Base-by-base conservation (phyloP, 23 tunicate genomes). In the Pegea sp. region DNA sequence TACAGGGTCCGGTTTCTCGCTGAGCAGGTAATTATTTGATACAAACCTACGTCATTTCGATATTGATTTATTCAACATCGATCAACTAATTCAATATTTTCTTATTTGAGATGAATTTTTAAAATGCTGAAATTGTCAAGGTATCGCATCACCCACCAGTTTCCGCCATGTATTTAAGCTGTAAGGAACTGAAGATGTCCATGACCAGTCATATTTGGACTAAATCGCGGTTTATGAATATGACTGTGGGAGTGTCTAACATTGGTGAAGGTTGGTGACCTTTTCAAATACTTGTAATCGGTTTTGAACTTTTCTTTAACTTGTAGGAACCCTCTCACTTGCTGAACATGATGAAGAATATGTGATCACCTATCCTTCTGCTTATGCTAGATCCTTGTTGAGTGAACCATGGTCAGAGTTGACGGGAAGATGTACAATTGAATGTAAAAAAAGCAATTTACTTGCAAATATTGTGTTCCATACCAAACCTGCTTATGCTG, bases 101-200 rank as follows among this genome's bases (percentile, higher is more conserved):
- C n/a, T n/a, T n/a, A n/a, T n/a, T n/a, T n/a, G n/a, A n/a, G n/a
- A n/a, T n/a, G n/a, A n/a, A n/a, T n/a, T n/a, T n/a, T n/a, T n/a
- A n/a, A n/a, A n/a, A n/a, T n/a, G n/a, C n/a, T n/a, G n/a, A n/a
- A n/a, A n/a, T 22, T 6, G 3, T 25, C 29, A n/a, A 80, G 93
- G 93, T 80, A 6, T 80, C 93, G 4, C 93, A 80, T 33, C 93
- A 80, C 56, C 93, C 93, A 18, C 93, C 93, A 5, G 77, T 80
- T 1, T 80, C 93, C 2, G 93, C 93, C 0, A 71, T 71, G 30
- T 66, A 64, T 56, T 67, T 57, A 2, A 34, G 58, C 1, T 71
- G 79, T 60, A 74, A 79, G 11, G 93, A 71, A 8, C 53, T 61
- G 26, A 57, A 74, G 27, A 80, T 80, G 0, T 42, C 33, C 22